Base-by-base conservation (phyloP, 2,113 vertebrate genomes). In the Crotophaga sulcirostris region DNA sequence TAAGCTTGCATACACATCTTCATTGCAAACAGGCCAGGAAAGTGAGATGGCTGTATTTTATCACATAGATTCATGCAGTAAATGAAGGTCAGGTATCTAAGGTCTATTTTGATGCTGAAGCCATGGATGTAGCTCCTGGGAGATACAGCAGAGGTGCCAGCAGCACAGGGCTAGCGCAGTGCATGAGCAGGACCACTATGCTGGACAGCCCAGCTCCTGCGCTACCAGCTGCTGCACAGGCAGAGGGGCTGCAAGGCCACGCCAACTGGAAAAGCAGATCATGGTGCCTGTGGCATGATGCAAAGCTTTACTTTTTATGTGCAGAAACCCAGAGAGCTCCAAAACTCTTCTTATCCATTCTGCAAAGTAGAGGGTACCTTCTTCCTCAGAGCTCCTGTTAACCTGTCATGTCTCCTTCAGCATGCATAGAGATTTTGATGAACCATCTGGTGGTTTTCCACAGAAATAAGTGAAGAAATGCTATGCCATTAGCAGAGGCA, bases 111-210 rank as follows among this genome's bases (percentile, higher is more conserved):
- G 51, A 52, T 74, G 40, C 58, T 51, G 51, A 68, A 56, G 33
- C 55, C 24, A 25, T 44, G 38, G 40, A 13, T 36, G 40, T 36
- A 60, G 62, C 42, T 93, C 51, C 66, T 7, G 7, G 13, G n/a
- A 62, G 23, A 16, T 13, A 23, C 0, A 8, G 6, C 31, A 40
- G 10, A 9, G 16, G 55, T 40, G 10, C 62, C 15, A 9, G 42
- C 58, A 72, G 52, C 31, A 8, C 55, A 40, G 54, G 69, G 26
- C 40, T 73, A 52, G 73, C 1, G 1, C 0, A 0, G 13, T 8
- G 8, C 3, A 2, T 2, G 26, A 52, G 45, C 8, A 6, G 58
- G 7, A 49, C 60, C 23, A 31, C 16, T 55, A 7, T 0, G 0
- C 60, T 52, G 64, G 29, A 42, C 33, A 16, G 10, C 16, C 20